Evolutionary conservation across 2,113 vertebrate genomes (phyloP).

Genomic region (Cyprinodon variegatus): DNA sequence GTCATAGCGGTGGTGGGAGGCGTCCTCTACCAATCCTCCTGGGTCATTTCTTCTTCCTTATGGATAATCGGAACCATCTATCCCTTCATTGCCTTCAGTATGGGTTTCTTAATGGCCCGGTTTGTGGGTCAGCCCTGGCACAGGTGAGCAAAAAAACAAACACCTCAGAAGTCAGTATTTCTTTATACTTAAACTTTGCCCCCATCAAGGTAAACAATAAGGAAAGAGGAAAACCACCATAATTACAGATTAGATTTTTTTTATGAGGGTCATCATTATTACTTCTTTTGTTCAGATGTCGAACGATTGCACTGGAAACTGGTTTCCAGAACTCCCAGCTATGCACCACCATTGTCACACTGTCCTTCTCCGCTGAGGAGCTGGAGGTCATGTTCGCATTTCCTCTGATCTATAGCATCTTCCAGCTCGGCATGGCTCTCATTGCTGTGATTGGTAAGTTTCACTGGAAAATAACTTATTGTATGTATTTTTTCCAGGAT

Average conservation of each 20-base stretch:
- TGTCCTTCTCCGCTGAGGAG: conserved; percentile 87
- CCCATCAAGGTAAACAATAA: too few species aligned
- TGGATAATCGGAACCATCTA: conserved; percentile 94
- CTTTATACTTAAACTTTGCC: too few species aligned
- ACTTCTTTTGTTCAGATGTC: conserved; percentile 79
- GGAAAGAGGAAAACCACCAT: too few species aligned
- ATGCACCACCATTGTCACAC: conserved; percentile 92
- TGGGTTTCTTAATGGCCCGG: conserved; percentile 88
- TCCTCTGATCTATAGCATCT: conserved; percentile 95
- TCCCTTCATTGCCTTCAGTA: conserved; percentile 85
- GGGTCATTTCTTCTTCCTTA: conserved; percentile 86
- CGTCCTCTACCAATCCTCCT: conserved; percentile 91
- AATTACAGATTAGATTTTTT: neutral
- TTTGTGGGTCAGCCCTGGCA: conserved; percentile 88
- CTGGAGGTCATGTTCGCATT: conserved; percentile 91
- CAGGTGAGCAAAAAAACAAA: conserved; percentile 80
- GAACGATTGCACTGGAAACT: conserved; percentile 93
- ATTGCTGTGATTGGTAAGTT: conserved; percentile 81
- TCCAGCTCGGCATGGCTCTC: conserved; percentile 83
- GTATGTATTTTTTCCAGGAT: neutral
- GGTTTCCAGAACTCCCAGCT: conserved; percentile 95
- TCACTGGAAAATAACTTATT: neutral
- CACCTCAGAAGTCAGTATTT: neutral
- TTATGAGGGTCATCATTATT: neutral
- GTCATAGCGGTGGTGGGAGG: conserved; percentile 89